phyloP scores from a whole-genome alignment of 2,797 vertebrate genomes.

The Podarcis siculus region DNA sequence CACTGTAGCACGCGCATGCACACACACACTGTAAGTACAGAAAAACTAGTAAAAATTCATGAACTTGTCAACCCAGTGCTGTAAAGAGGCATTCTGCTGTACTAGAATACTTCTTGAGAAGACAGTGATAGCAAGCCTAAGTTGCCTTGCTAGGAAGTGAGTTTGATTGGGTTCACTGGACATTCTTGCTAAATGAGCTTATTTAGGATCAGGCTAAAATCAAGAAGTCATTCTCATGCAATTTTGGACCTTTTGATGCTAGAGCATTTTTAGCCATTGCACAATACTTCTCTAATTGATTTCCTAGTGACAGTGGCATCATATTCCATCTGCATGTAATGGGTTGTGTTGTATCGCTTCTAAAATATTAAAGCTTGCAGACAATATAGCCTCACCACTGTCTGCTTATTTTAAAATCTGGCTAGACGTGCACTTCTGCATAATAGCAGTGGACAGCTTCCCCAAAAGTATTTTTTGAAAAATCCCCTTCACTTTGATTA shows the following conservation, averaged over 20 bases:
- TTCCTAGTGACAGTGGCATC: too few relatives aligned
- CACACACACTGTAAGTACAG: background rate
- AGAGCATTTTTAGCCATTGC: background rate
- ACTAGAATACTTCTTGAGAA: background rate
- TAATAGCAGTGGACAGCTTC: background rate
- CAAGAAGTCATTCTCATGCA: background rate
- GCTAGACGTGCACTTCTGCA: background rate
- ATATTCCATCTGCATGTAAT: background rate
- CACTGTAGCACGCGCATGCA: rapidly evolving
- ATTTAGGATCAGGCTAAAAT: background rate
- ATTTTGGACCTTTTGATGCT: background rate
- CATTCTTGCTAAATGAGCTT: background rate
- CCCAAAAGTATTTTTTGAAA: background rate
- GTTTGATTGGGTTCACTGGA: background rate
- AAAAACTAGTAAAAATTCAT: background rate
- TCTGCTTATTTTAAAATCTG: background rate
- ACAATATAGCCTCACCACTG: background rate
- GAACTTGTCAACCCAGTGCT: background rate
- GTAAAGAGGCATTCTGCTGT: background rate
- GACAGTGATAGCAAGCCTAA: background rate
- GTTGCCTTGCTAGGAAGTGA: background rate
- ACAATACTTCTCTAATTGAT: background rate
- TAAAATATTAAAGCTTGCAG: background rate
- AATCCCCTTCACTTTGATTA: background rate
- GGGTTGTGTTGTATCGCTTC: background rate